These are phyloP conservation scores for Aurelia coerulea DNA, from an alignment of 30 jellyfish, hydroid and myxozoan genomes.

Conservation along the genomic window DNA sequence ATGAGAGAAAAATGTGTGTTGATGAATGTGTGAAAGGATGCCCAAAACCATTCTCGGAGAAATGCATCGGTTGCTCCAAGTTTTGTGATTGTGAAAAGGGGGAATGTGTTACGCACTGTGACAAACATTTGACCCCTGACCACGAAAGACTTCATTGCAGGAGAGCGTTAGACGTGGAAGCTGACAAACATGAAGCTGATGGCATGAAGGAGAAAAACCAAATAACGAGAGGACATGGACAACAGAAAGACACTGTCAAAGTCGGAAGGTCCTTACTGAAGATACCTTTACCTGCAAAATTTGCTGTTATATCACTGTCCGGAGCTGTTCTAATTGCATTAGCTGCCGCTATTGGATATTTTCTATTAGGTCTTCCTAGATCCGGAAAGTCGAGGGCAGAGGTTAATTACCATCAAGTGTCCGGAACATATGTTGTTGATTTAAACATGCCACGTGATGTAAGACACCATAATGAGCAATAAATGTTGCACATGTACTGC, in stretches of 20 bases:
- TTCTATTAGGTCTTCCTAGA: constrained; percentile 78
- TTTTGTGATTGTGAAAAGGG: constrained; percentile 96
- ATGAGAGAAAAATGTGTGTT: constrained; percentile 86
- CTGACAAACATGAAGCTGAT: neutral
- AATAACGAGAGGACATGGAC: neutral
- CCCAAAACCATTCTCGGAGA: constrained; percentile 82
- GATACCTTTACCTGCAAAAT: constrained; percentile 88
- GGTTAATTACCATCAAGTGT: constrained; percentile 58
- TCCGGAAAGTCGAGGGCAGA: constrained; percentile 3
- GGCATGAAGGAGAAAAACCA: neutral
- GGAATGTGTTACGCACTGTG: constrained; percentile 88
- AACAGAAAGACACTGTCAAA: constrained; percentile 19
- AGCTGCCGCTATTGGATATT: constrained; percentile 88
- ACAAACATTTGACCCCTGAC: constrained; percentile 54
- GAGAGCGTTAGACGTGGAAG: constrained; percentile 62
- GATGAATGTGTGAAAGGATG: constrained; percentile 90
- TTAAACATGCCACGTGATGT: constrained; percentile 48
- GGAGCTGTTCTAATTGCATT: constrained; percentile 76
- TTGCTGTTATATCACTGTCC: constrained; percentile 85
- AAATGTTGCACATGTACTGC: neutral
- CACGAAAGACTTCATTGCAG: constrained; percentile 83
- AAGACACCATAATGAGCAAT: constrained; percentile 37
- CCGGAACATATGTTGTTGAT: constrained; percentile 53
- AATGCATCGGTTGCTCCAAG: constrained; percentile 82
- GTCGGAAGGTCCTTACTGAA: constrained; percentile 65